Evolutionary conservation across 64 coral and sea anemone genomes (phyloP).

Genomic region (Stichodactyla helianthus): DNA sequence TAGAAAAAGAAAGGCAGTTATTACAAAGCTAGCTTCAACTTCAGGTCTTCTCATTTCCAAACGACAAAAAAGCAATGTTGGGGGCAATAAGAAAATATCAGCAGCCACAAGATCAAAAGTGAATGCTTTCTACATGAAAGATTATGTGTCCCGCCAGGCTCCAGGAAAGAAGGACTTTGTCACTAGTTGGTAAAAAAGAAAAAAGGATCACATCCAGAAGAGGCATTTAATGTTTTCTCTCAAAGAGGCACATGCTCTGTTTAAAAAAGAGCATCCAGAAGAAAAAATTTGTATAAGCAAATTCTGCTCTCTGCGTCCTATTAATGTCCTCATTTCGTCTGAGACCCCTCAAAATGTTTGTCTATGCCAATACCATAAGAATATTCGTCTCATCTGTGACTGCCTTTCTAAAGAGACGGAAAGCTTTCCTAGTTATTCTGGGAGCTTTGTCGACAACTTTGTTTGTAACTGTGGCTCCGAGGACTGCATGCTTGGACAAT

Average conservation of each 20-base stretch:
- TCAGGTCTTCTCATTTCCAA: neutral
- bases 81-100: neutral
- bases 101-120: neutral
- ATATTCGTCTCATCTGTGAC: conserved; percentile 40
- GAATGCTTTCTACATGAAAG: neutral
- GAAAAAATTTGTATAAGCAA: conserved; percentile 47
- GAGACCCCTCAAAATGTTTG: conserved; percentile 52
- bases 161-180: conserved; percentile 56
- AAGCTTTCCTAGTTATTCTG: conserved; percentile 42
- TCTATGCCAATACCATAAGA: conserved; percentile 62
- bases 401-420: conserved; percentile 33
- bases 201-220: conserved; percentile 56
- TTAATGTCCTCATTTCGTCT: conserved; percentile 50
- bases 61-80: neutral
- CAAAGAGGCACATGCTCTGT: conserved; percentile 37
- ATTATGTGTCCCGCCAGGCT: neutral
- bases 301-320: too few species aligned
- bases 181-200: conserved; percentile 39
- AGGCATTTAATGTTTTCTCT: conserved; percentile 53
- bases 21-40: conserved; percentile 25
- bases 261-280: conserved; percentile 53
- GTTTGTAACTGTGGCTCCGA: conserved; percentile 25
- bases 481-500: conserved; percentile 50
- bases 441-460: conserved; percentile 41
- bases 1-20: conserved; percentile 45